Evolutionary conservation across 2,888 invertebrate genomes (phyloP).

Genomic region (Monoplex corrugatus): DNA sequence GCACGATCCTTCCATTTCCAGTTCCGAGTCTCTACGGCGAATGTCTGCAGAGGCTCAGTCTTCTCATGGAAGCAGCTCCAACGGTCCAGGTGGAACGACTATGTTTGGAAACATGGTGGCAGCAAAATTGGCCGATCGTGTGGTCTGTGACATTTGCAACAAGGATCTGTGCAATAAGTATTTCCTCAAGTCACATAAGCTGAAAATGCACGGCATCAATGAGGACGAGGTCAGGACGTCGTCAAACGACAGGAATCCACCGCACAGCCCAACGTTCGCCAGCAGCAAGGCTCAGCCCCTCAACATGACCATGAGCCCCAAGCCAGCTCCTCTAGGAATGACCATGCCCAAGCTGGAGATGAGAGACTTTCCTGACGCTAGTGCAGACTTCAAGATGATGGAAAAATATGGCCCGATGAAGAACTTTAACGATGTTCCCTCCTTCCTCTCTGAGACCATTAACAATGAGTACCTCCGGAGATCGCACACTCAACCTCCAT

Average conservation of each 20-base stretch:
- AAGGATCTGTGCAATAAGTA: slow-evolving; percentile 99
- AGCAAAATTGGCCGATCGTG: slow-evolving; percentile 81
- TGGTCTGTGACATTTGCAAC: slow-evolving; percentile 95
- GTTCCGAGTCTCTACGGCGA: slow-evolving; percentile 57
- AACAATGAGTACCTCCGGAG: slow-evolving; percentile 58
- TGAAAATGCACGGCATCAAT: slow-evolving; percentile 90
- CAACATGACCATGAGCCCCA: slow-evolving; percentile 42
- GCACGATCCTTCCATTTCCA: slow-evolving; percentile 52
- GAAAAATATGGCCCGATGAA: slow-evolving; percentile 45
- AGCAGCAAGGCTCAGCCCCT: slow-evolving; percentile 40
- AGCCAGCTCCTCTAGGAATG: background rate
- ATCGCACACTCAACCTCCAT: slow-evolving; percentile 56
- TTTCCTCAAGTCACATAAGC: slow-evolving; percentile 99
- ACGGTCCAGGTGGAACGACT: slow-evolving; percentile 63
- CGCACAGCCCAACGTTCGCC: slow-evolving; percentile 11
- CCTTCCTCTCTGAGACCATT: slow-evolving; percentile 57
- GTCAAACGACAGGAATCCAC: slow-evolving; percentile 15
- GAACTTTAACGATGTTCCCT: slow-evolving; percentile 55
- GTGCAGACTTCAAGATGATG: slow-evolving; percentile 43
- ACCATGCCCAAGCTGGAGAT: slow-evolving; percentile 39
- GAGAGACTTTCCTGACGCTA: slow-evolving; percentile 37
- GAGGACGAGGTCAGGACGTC: slow-evolving; percentile 29
- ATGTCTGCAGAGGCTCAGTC: slow-evolving; percentile 57
- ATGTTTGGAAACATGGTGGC: slow-evolving; percentile 81
- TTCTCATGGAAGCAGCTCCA: background rate